Evolutionary conservation across 2,113 vertebrate genomes (phyloP).

Genomic region (Conger conger): DNA sequence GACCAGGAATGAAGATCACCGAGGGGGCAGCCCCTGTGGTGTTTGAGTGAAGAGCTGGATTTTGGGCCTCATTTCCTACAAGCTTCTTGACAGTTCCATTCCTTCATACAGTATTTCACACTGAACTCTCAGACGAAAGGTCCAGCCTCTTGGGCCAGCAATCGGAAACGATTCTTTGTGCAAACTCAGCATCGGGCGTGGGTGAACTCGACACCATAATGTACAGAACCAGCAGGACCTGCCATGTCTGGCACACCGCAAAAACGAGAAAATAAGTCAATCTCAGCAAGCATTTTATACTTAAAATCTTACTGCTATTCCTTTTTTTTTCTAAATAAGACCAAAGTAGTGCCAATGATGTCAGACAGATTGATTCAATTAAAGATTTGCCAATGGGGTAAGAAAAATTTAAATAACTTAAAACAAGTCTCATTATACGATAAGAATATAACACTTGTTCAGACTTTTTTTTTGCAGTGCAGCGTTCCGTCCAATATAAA

Average conservation of each 20-base stretch:
- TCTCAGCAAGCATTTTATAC: too few species aligned
- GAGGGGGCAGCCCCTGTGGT: neutral
- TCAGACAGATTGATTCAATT: too few species aligned
- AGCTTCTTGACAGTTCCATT: slow-evolving; percentile 6
- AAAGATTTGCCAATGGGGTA: too few species aligned
- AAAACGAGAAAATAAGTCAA: too few species aligned
- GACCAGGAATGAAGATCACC: too few species aligned
- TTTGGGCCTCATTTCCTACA: slow-evolving; percentile 19
- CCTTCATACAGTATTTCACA: slow-evolving; percentile 51
- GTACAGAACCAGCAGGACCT: slow-evolving; percentile 12
- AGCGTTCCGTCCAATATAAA: slow-evolving; percentile 49
- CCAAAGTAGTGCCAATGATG: too few species aligned
- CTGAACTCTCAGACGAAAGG: slow-evolving; percentile 44
- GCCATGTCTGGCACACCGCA: slow-evolving; percentile 53
- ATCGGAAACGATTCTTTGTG: slow-evolving; percentile 30
- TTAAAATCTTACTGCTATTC: too few species aligned
- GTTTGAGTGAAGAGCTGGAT: neutral
- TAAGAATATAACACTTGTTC: too few species aligned
- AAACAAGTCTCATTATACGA: too few species aligned
- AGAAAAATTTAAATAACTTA: too few species aligned
- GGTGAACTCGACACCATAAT: slow-evolving; percentile 49
- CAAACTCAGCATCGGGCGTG: slow-evolving; percentile 52
- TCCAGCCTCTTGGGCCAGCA: slow-evolving; percentile 27
- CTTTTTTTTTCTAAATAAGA: too few species aligned
- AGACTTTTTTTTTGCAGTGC: too few species aligned